These are phyloP conservation scores for Micoletzkya japonica DNA, from an alignment of 2,888 invertebrate species.

Conservation along the genomic window DNA sequence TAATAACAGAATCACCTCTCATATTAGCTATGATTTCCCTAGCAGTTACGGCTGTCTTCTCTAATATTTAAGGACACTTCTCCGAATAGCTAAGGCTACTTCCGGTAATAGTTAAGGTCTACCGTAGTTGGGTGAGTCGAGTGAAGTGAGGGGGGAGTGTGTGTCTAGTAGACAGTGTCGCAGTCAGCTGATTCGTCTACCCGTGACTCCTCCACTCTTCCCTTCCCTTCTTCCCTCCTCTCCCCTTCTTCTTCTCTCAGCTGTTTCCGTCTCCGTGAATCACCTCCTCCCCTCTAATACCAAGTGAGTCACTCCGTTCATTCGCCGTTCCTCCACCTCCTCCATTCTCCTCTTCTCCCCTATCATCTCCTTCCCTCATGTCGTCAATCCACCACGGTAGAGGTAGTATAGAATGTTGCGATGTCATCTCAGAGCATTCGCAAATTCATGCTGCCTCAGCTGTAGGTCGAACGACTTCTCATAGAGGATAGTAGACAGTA, in stretches of 20 bases:
- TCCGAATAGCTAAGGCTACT: too few relatives aligned
- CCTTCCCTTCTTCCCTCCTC: background rate
- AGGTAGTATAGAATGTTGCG: conserved; percentile 24
- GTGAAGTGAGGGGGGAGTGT: too few relatives aligned
- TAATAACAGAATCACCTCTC: too few relatives aligned
- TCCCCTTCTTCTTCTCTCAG: background rate
- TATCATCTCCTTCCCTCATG: background rate
- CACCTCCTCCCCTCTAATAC: background rate
- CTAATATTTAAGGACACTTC: too few relatives aligned
- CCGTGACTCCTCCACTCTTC: background rate
- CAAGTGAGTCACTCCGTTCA: background rate
- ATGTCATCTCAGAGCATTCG: conserved; percentile 8
- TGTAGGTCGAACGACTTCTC: too few relatives aligned
- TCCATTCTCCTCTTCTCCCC: background rate
- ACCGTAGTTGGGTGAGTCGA: too few relatives aligned
- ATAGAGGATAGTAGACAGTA: too few relatives aligned
- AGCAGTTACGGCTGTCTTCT: too few relatives aligned
- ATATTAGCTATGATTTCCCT: too few relatives aligned
- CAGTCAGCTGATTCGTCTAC: too few relatives aligned
- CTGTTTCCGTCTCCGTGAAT: background rate
- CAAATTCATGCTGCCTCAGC: conserved; percentile 22
- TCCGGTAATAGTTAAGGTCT: too few relatives aligned
- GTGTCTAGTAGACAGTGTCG: too few relatives aligned
- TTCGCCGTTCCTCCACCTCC: background rate
- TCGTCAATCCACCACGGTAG: conserved; percentile 8